phyloP scores from a whole-genome alignment of 2,888 invertebrate species.

The Diarsia brunnea region DNA sequence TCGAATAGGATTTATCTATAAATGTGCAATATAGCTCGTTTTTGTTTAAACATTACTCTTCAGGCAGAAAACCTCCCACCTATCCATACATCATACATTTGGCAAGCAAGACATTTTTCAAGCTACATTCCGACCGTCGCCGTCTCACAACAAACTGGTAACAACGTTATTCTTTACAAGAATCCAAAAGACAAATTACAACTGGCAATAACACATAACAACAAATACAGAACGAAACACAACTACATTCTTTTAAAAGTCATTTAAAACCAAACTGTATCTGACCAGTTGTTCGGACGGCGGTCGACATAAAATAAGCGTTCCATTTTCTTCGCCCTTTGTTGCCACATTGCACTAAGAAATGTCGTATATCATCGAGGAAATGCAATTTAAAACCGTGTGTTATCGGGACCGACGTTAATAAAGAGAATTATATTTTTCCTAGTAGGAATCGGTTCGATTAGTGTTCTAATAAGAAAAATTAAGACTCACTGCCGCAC shows the following conservation, averaged over 20 bases:
- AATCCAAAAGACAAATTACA: constrained; percentile 52
- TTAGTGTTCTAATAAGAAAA: constrained; percentile 48
- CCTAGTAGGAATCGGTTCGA: constrained; percentile 35
- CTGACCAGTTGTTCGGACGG: constrained; percentile 62
- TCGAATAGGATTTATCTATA: neutral
- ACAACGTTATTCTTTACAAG: constrained; percentile 45
- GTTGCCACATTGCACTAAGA: constrained; percentile 62
- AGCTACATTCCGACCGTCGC: neutral
- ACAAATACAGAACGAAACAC: constrained; percentile 50
- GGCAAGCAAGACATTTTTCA: neutral
- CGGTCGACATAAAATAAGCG: constrained; percentile 62
- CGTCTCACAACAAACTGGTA: constrained; percentile 1
- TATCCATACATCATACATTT: neutral
- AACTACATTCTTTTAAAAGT: constrained; percentile 67
- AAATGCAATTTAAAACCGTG: constrained; percentile 63
- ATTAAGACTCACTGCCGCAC: too few species aligned
- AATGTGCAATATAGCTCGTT: neutral
- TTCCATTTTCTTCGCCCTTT: constrained; percentile 65
- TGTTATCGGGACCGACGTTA: constrained; percentile 51
- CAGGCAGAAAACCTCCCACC: neutral
- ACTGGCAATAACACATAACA: constrained; percentile 43
- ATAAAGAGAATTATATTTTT: constrained; percentile 54
- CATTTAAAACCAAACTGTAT: constrained; percentile 69
- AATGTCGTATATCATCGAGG: constrained; percentile 60
- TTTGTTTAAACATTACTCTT: neutral